Percentiles rank a stretch among this genome's conserved stretches.
phyloP scores from a whole-genome alignment of 2,797 vertebrate species.

The Pangasius larnaudii region DNA sequence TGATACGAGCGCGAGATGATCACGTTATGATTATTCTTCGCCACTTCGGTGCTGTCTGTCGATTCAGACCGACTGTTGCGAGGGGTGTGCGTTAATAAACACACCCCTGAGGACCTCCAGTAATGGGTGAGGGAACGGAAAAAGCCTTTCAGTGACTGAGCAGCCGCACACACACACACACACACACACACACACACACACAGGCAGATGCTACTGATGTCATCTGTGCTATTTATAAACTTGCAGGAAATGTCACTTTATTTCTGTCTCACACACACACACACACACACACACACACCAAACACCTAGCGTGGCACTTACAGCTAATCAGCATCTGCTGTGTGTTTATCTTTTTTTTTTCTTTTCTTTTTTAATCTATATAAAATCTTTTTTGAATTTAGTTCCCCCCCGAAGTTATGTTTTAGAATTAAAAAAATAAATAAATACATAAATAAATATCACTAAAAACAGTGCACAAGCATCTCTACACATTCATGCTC shows the following conservation, averaged over 20 bases:
- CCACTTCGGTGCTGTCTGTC: not conserved
- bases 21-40: not conserved
- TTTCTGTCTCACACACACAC: slow-evolving; percentile 10
- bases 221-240: slow-evolving; percentile 48
- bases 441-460: too few species aligned
- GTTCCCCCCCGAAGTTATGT: too few species aligned
- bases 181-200: not conserved
- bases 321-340: not conserved
- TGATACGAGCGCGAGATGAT: not conserved
- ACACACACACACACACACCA: not conserved
- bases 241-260: slow-evolving; percentile 47
- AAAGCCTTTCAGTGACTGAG: slow-evolving; percentile 5
- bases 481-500: not conserved
- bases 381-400: too few species aligned
- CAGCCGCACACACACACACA: not conserved
- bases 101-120: not conserved
- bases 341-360: not conserved
- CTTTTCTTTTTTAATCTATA: not conserved
- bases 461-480: not conserved
- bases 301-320: not conserved
- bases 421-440: not conserved
- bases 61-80: not conserved
- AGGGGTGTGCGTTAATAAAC: slow-evolving; percentile 21
- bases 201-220: slow-evolving; percentile 40
- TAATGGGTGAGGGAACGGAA: slow-evolving; percentile 17